These are phyloP conservation scores for Meteorus colon DNA, from an alignment of 2,888 invertebrate species.

Conservation along the genomic window DNA sequence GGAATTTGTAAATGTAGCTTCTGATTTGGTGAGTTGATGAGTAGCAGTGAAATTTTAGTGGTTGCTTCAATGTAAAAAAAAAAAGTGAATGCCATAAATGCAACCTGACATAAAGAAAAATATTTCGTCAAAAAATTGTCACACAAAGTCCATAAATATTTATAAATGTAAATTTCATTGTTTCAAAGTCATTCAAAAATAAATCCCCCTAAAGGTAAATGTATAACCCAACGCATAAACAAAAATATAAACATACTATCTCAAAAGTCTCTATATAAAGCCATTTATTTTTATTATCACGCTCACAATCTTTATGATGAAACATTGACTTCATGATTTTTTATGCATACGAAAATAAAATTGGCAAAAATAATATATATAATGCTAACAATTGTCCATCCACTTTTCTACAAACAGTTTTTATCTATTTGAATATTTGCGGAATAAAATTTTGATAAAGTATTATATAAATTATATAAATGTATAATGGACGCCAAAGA, in stretches of 20 bases:
- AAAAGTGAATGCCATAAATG: neutral
- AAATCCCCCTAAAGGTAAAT: neutral
- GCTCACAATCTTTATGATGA: neutral
- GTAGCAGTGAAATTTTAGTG: no score
- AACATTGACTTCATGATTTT: neutral
- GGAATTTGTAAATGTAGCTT: no score
- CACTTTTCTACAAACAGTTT: neutral
- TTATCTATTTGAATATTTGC: neutral
- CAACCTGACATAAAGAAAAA: no score
- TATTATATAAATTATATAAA: neutral
- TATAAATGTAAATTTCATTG: constrained; percentile 1
- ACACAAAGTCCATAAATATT: neutral
- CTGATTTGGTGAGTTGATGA: no score
- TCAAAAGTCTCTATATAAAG: neutral
- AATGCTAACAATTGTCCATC: neutral
- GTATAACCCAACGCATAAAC: no score
- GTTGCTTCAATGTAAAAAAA: neutral
- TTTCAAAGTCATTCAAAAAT: neutral
- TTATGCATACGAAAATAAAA: neutral
- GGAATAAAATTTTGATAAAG: neutral
- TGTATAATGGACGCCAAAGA: constrained; percentile 7
- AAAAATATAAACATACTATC: neutral
- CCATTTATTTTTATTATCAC: neutral
- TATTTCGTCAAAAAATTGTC: no score
- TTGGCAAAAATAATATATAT: neutral